Evolutionary conservation across 2,888 invertebrate genomes (phyloP).

Genomic region (Cheilosia vulpina): DNA sequence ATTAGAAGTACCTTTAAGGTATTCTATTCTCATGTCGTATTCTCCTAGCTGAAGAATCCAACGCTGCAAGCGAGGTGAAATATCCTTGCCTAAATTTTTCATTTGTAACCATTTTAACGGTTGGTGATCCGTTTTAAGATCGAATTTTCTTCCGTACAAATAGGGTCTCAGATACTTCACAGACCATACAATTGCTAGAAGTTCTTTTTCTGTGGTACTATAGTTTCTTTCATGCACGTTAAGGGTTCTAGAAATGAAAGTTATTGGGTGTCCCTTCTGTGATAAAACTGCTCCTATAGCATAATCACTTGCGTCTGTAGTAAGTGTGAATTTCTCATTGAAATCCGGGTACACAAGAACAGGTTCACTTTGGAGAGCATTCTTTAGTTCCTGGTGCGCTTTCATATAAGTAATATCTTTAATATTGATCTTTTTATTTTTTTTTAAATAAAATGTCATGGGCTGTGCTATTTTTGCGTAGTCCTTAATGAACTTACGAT

Average conservation of each 20-base stretch:
- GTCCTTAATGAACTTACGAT: constrained; percentile 60
- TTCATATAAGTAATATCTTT: neutral
- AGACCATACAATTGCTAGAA: constrained; percentile 13
- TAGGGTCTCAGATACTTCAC: constrained; percentile 23
- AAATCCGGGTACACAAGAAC: neutral
- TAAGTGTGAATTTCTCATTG: neutral
- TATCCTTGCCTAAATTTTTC: constrained; percentile 10
- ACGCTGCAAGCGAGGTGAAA: constrained; percentile 9
- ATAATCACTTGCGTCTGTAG: constrained; percentile 15
- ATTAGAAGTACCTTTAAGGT: constrained; percentile 14
- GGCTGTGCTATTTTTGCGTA: constrained; percentile 41
- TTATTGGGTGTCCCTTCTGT: neutral
- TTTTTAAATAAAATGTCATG: neutral
- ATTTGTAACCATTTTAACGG: constrained; percentile 7
- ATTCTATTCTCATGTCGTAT: constrained; percentile 18
- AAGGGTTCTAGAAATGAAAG: constrained; percentile 1
- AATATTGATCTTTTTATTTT: constrained; percentile 3
- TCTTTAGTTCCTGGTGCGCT: neutral
- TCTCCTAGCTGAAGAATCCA: neutral
- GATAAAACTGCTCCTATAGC: constrained; percentile 16
- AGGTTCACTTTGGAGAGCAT: neutral
- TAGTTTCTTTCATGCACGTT: constrained; percentile 10
- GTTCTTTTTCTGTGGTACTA: constrained; percentile 2
- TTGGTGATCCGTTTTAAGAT: constrained; percentile 27
- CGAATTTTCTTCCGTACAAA: constrained; percentile 14